These are phyloP conservation scores for Polia nebulosa DNA, from an alignment of 2,888 invertebrate species.

Conservation along the genomic window DNA sequence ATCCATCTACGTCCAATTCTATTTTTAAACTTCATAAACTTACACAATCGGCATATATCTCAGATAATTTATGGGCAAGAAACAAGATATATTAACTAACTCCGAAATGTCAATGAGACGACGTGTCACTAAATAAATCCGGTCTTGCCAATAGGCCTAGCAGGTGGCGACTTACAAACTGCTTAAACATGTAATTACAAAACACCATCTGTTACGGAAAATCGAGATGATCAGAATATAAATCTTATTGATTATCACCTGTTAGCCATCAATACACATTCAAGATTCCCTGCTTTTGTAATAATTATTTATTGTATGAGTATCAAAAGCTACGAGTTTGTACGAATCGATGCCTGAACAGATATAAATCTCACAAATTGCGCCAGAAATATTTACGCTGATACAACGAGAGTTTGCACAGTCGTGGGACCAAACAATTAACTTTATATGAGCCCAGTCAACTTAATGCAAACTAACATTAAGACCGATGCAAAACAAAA, in stretches of 20 bases:
- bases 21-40: conserved; percentile 37
- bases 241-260: conserved; percentile 1
- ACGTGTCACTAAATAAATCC: conserved; percentile 26
- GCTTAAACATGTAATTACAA: conserved; percentile 33
- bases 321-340: conserved; percentile 8
- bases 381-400: not conserved
- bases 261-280: not conserved
- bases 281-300: too few species aligned
- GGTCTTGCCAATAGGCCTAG: conserved; percentile 22
- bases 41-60: conserved; percentile 39
- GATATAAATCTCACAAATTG: not conserved
- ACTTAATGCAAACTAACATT: conserved; percentile 6
- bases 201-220: conserved; percentile 13
- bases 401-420: conserved; percentile 6
- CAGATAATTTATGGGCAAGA: conserved; percentile 43
- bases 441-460: not conserved
- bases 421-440: conserved; percentile 19
- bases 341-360: not conserved
- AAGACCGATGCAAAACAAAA: conserved; percentile 23
- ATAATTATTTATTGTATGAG: too few species aligned
- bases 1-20: conserved; percentile 2
- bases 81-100: conserved; percentile 31
- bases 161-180: conserved; percentile 32
- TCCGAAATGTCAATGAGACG: conserved; percentile 47
- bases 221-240: not conserved